Conservation (phyloP, 2,797 vertebrate genomes). For the Lepidocolaptes lacrymiger region DNA sequence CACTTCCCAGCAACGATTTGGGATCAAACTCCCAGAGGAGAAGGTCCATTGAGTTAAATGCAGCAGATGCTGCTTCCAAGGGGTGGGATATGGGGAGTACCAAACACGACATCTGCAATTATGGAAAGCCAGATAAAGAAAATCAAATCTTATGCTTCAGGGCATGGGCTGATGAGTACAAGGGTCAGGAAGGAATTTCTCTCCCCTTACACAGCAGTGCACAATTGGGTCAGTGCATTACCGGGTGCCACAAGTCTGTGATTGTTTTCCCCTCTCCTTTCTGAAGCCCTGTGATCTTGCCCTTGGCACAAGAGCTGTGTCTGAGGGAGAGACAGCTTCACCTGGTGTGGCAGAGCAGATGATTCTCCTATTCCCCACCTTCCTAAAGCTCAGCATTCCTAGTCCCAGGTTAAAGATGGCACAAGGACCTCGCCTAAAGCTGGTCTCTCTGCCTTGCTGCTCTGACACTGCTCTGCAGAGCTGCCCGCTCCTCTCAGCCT, state of each 20-base stretch:
- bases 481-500: neutral
- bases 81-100: constrained; percentile 64
- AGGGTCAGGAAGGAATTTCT: constrained; percentile 65
- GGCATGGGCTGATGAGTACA: constrained; percentile 55
- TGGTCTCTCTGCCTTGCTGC: neutral
- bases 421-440: rapidly evolving
- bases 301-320: neutral
- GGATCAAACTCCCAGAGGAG: neutral
- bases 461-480: neutral
- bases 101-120: constrained; percentile 68
- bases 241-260: constrained; percentile 1
- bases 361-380: neutral
- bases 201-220: constrained; percentile 59
- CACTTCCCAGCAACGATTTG: neutral
- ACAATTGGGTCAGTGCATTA: constrained; percentile 57
- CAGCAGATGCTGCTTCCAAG: constrained; percentile 48
- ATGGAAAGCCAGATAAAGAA: constrained; percentile 71
- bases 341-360: neutral
- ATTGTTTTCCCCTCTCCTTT: neutral
- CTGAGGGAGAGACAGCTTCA: neutral
- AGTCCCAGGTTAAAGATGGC: neutral
- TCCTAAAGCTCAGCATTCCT: neutral
- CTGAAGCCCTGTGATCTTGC: neutral
- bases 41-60: constrained; percentile 59
- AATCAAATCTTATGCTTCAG: constrained; percentile 74